Percentiles rank a stretch among this genome's conserved stretches.
Conservation (phyloP, 2,113 vertebrate species). For the Hyla sarda region DNA sequence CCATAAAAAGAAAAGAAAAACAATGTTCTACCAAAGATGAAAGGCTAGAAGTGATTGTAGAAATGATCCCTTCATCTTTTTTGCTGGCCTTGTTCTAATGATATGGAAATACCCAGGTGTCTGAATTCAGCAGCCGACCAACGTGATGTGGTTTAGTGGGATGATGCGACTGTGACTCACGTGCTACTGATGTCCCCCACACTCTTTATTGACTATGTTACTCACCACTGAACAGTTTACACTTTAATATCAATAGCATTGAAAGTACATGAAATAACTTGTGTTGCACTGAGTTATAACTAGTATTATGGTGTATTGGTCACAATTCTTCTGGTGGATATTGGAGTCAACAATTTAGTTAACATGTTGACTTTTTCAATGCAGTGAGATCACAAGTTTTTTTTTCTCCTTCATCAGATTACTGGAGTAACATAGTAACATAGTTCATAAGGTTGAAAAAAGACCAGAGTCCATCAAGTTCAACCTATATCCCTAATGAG, state of each 20-base stretch:
- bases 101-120: slow-evolving; percentile 15
- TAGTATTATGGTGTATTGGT: neutral
- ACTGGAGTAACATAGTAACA: too few relatives aligned
- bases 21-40: neutral
- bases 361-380: too few relatives aligned
- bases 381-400: too few relatives aligned
- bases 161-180: neutral
- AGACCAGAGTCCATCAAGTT: too few relatives aligned
- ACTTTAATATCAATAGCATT: neutral
- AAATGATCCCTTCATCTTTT: slow-evolving; percentile 17
- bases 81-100: neutral
- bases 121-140: neutral
- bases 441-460: too few relatives aligned
- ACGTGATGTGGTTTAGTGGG: neutral
- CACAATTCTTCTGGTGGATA: neutral
- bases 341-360: neutral
- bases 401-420: too few relatives aligned
- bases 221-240: neutral
- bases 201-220: neutral
- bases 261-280: neutral
- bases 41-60: neutral
- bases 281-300: neutral
- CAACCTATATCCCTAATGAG: too few relatives aligned
- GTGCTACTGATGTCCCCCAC: neutral
- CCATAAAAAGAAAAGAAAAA: neutral